These are phyloP conservation scores for Athetis lepigone DNA, from an alignment of 2,888 invertebrate genomes.

Conservation along the genomic window DNA sequence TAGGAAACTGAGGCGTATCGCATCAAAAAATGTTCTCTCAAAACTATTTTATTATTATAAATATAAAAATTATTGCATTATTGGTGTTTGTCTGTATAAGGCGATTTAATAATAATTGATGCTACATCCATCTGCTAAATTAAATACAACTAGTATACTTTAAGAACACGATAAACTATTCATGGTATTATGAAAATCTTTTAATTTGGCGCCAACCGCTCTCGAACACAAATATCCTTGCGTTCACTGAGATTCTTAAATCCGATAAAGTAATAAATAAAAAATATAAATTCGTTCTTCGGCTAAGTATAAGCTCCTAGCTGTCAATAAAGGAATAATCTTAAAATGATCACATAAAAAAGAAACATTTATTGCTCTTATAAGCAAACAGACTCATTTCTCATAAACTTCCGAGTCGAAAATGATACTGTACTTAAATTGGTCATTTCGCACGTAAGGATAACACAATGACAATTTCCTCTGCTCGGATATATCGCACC, in stretches of 20 bases:
- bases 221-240: slow-evolving; percentile 50
- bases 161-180: slow-evolving; percentile 50
- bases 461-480: slow-evolving; percentile 34
- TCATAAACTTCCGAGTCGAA: slow-evolving; percentile 28
- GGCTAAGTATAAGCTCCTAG: slow-evolving; percentile 55
- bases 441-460: slow-evolving; percentile 34
- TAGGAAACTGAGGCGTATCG: slow-evolving; percentile 15
- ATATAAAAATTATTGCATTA: slow-evolving; percentile 56
- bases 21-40: slow-evolving; percentile 40
- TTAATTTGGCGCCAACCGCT: slow-evolving; percentile 42
- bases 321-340: slow-evolving; percentile 48
- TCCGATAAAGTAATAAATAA: slow-evolving; percentile 58
- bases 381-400: slow-evolving; percentile 11
- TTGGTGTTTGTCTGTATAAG: slow-evolving; percentile 55
- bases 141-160: slow-evolving; percentile 45
- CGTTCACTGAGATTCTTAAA: slow-evolving; percentile 59
- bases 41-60: slow-evolving; percentile 53
- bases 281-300: slow-evolving; percentile 63
- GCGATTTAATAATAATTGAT: slow-evolving; percentile 51
- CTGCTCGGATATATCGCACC: slow-evolving; percentile 22
- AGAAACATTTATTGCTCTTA: slow-evolving; percentile 24
- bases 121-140: slow-evolving; percentile 41
- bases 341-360: slow-evolving; percentile 31
- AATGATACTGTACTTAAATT: slow-evolving; percentile 60
- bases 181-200: slow-evolving; percentile 44